Base-by-base conservation (phyloP, 2,888 invertebrate genomes). In the Gibbula magus region DNA sequence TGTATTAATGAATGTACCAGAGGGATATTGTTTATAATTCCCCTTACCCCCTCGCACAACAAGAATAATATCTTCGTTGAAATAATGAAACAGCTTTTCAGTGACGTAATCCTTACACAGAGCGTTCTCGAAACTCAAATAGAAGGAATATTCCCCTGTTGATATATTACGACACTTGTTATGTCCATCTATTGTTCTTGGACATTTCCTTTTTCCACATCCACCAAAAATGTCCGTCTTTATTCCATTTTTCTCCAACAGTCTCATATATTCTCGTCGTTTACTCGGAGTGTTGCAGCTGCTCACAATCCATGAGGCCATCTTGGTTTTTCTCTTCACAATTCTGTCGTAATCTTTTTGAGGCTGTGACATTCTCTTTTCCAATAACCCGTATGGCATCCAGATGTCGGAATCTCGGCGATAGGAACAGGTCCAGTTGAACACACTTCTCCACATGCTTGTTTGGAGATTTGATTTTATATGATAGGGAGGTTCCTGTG, bases 361-460 rank as follows among this genome's bases (percentile, higher is more conserved):
- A 29, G 29, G 10, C 22, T 8, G 7, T 13, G 22, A 13, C 1
- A 0, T n/a, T 20, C 51, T 39, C 16, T 52, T 74, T 3, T 8
- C 22, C 20, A 74, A 22, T 25, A 51, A 20, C 3, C 45, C 74
- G 25, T 52, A 74, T 22, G 74, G 74, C n/a, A 74, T 22, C 45
- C 25, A 51, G 10, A 74, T 22, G 18, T 74, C 74, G 13, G 74
- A 74, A 52, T 74, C 74, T 16, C 22, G 16, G 13, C 74, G 20
- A 51, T 74, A 74, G 7, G 74, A 51, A 16, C 39, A 51, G 7
- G 74, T 74, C 74, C 74, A 74, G 52, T 74, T 74, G 51, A 74
- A 74, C 10, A 22, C 7, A 22, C 45, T 13, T 13, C 22, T 74
- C 51, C 52, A 74, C 8, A 20, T 51, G 20, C 51, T 51, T 16